Evolutionary conservation across 1,140 invertebrate species (phyloP), one percentile per base, ranked within the genome.

Genomic region (Rhagoletis pomonella): DNA sequence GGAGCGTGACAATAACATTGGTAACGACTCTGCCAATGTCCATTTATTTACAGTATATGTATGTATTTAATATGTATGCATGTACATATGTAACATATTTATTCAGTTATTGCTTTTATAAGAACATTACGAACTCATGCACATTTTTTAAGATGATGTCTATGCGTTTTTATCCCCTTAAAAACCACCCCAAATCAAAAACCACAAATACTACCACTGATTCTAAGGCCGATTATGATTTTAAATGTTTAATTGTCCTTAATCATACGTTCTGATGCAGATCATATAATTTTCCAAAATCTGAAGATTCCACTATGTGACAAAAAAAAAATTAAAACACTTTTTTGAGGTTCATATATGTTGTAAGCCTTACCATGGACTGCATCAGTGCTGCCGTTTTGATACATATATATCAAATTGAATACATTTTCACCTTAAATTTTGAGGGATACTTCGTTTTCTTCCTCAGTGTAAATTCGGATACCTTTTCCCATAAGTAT

Each of bases 1-100:
- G n/a, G 73, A 81, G 47, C 73, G 44, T 55, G 73, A 81, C 73
- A 81, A 81, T 55, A 42, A 50, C 73, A 6, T n/a, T 81, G 73
- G 47, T 81, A 81, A 81, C 73, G 47, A 19, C 6, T 44, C 50
- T 47, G 47, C n/a, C 73, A 81, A 81, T 42, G 7, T 81, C 47
- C 73, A 81, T 81, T 81, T 77, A 50, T 50, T 77, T 50, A 50
- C 50, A 77, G 50, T 9, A 50, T 19, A 55, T 3, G 17, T 77
- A 77, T 7, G 3, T 77, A 19, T 14, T 19, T 50, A 50, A 55
- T 7, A 50, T n/a, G 10, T 19, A 55, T 55, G 42, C n/a, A 14
- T 73, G 12, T 14, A 47, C 42, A 47, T 73, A 47, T 73, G 12
- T 47, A 12, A 73, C 29, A 29, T 29, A 29, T 29, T 29, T 44